Base-by-base conservation (phyloP, 2,113 vertebrate species). In the Tyrannus savana region DNA sequence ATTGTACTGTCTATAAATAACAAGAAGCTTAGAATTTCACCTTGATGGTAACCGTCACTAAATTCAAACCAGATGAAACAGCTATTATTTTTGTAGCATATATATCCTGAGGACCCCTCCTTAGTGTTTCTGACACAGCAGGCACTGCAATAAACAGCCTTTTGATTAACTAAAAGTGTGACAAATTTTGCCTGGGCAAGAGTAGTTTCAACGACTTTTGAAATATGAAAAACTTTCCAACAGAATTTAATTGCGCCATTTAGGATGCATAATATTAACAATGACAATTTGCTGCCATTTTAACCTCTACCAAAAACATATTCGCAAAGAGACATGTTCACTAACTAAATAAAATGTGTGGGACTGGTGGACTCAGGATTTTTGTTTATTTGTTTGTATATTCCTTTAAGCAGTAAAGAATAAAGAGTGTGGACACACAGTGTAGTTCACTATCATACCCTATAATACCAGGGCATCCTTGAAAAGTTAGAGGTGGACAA, bases 251-350 rank as follows among this genome's bases (percentile, higher is more conserved):
- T 30, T 62, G 19, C 2, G 10, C 27, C 14, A 69, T 62, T 91
- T 93, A 49, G 8, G 64, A 30, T 80, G 19, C 15, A 21, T 23
- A 22, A 82, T 90, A 56, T 19, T 68, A 41, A 15, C 39, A 42
- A 22, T 41, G 39, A 41, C 6, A 66, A 66, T 84, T 85, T 93
- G 6, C 39, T 82, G 31, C 25, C 27, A 64, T 78, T 94, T 96
- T 39, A 69, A 60, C 6, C 6, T 68, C 17, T 23, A 41, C 1
- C 1, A 33, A 41, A 77, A 68, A 16, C 49, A 39, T 1, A 24
- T 18, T 41, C 19, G 7, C 27, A 64, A 67, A 17, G 0, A 74
- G 17, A 7, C 2, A 0, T 7, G 4, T 31, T 72, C 64, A 62
- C 21, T 41, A 46, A 39, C 1, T 39, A 39, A 67, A 77, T 18